Base-by-base conservation (phyloP, 2,888 invertebrate species). In the Nebria salina region DNA sequence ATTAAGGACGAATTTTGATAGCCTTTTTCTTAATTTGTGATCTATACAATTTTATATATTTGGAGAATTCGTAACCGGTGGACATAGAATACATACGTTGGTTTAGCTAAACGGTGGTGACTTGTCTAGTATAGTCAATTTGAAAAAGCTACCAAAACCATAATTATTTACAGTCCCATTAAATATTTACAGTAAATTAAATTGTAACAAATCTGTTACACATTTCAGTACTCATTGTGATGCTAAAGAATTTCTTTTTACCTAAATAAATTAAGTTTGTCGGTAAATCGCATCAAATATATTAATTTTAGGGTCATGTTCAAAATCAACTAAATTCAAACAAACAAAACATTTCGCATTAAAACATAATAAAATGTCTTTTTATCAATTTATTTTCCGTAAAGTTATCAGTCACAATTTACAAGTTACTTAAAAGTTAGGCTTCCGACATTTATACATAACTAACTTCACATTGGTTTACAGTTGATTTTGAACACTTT, bases 131-230 rank as follows among this genome's bases (percentile, higher is more conserved):
- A 1, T 34, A 34, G 34, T 0, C 34, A 34, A 34, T 34, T 34
- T 34, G 5, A 34, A 25, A 26, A 70, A 70, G 70, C 70, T 70
- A 70, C 70, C 70, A 70, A 70, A 68, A 15, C 15, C n/a, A 15
- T 25, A 25, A 8, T 70, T 70, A 70, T 70, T 70, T 70, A 70
- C 70, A 70, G 34, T 70, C 34, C 20, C 25, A 26, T 70, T 26
- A 70, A 70, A 34, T 70, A 70, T 70, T 25, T 70, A 70, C 70
- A 70, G 25, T 11, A 70, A 70, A 26, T 9, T 25, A 70, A 15
- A 20, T 20, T 66, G 8, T 15, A 65, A 34, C 34, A 34, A 1
- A 34, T 34, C 34, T 34, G 34, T 34, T 34, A 34, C 34, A 34
- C 34, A 1, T 34, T 34, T 34, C 34, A 34, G 34, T 34, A 34